Evolutionary conservation across 92 coral and sea anemone genomes (phyloP), one percentile per base, ranked within the genome.

Genomic region (Zoanthus sociatus): DNA sequence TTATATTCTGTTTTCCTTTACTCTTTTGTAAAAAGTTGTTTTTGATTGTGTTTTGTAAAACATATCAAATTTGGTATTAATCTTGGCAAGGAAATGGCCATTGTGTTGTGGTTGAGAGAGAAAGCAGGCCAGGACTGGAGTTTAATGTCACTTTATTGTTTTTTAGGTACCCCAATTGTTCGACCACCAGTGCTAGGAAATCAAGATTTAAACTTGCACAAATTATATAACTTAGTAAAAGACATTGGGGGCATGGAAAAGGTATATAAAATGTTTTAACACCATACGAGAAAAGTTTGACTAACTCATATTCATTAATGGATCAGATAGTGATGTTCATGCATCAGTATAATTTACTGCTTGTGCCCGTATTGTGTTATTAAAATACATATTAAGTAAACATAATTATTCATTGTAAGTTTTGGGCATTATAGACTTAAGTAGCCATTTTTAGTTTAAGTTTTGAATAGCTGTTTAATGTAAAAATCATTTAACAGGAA

Each of bases 231-330:
- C 73, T 90, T 95, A 81, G 99, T 97, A 26, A 92, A 90, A 67
- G 93, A 93, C 50, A 92, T 92, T 84, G 94, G 95, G 64, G 98
- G 99, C 73, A 97, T 97, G 99, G 99, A 97, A 50, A 94, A 97
- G 99, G 99, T 97, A 87, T 71, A 13, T 37, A 37, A 37, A 56
- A 1, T 3, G 9, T 37, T 31, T 37, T 54, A 33, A 50, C 1
- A 50, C 9, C 9, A 2, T 46, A 33, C 2, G 5, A 66, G 54
- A 12, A 33, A 66, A 37, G 42, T 37, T 37, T 37, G 42, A 37
- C 58, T 55, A 13, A 26, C 26, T 26, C 26, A 26, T 26, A 37
- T 37, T 37, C 2, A 37, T 37, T 2, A 0, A 2, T 37, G 4
- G 4, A 37, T 37, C 2, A 37, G 42, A 37, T 37, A 37, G 42